A percentile compares a stretch with the other conserved stretches of the same genome.
Evolutionary conservation across 2,888 invertebrate species (phyloP).

Genomic region (Meiosimyza platycephala): DNA sequence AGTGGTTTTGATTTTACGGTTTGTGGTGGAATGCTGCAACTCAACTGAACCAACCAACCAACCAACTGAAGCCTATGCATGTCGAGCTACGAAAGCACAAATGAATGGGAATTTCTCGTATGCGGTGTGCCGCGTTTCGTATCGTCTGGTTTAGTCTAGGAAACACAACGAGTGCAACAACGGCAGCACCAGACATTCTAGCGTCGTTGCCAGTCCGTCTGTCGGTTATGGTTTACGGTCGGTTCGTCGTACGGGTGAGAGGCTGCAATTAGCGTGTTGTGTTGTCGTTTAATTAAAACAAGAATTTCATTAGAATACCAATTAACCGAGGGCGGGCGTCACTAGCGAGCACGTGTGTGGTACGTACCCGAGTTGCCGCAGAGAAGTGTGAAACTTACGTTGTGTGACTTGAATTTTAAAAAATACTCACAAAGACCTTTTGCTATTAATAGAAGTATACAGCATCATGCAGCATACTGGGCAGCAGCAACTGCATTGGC

Average conservation of each 20-base stretch:
- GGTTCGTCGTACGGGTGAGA: constrained; percentile 21
- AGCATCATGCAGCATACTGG: not conserved
- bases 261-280: constrained; percentile 35
- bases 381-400: constrained; percentile 3
- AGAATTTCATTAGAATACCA: constrained; percentile 43
- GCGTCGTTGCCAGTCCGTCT: constrained; percentile 18
- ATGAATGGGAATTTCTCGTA: constrained; percentile 22
- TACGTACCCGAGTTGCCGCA: not conserved
- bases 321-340: constrained; percentile 33
- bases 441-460: not conserved
- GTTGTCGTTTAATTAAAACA: constrained; percentile 46
- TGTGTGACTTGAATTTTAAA: too few relatives aligned
- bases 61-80: not conserved
- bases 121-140: not conserved
- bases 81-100: not conserved
- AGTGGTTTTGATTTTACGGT: constrained; percentile 21
- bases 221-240: constrained; percentile 6
- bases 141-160: constrained; percentile 1
- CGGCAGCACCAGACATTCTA: constrained; percentile 27
- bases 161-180: not conserved
- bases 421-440: too few relatives aligned
- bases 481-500: constrained; percentile 4
- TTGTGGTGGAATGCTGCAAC: constrained; percentile 22
- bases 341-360: constrained; percentile 37
- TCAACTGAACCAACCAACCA: not conserved